Base-by-base conservation (phyloP, 2,113 vertebrate genomes). In the Pituophis catenifer region DNA sequence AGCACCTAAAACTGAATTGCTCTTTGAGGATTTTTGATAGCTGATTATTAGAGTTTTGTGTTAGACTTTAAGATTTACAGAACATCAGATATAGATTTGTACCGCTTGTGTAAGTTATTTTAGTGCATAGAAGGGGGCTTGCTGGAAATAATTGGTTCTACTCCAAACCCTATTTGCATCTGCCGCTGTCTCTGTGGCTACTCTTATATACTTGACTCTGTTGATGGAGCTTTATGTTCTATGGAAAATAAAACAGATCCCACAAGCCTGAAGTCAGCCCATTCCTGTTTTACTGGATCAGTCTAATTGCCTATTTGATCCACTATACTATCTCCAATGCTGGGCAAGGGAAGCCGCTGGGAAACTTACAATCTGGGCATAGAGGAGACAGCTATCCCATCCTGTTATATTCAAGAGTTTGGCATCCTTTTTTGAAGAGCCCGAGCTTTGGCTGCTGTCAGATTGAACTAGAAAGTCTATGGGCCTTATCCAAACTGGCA, bases 401-500 rank as follows among this genome's bases (percentile, higher is more conserved):
- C 88, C 86, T 88, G 48, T 52, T 44, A 58, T 29, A 85, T 90
- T 52, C 92, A 93, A 33, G 70, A 38, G 55, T 86, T 90, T 85
- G 70, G 88, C 62, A 89, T 92, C 62, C 48, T 89, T 21, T 38
- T 89, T 21, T 92, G 87, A 75, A 38, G 53, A 59, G 58, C 15
- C 26, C 59, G 88, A 85, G 70, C 29, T 93, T 93, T 58, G 92
- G 44, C 65, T 93, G 88, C 26, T 86, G 29, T 90, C 70, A 93
- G 38, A 86, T 50, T 90, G 89, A 89, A 50, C 88, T 59, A 93
- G 55, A 86, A 52, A 23, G 21, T 53, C 89, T 57, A n/a, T 62
- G 48, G 55, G 26, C 54, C 19, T 90, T 62, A 93, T 93, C 44
- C 88, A 90, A 13, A 53, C 55, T 93, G 70, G 70, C 92, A 93